A percentile compares a stretch with the other conserved stretches of the same genome.
Conservation (phyloP, 2,888 invertebrate genomes). For the Atethmia centrago region DNA sequence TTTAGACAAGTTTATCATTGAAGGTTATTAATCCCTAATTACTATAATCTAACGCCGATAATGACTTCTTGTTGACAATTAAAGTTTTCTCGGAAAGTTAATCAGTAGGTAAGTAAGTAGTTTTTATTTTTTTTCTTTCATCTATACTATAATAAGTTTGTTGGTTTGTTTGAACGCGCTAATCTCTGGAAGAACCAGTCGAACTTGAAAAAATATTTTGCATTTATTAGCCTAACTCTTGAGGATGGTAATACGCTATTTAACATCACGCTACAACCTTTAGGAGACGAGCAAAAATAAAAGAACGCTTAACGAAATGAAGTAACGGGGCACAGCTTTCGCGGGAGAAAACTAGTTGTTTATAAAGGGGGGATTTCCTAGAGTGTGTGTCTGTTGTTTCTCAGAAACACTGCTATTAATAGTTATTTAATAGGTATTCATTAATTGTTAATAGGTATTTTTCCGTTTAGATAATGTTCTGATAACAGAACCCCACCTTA, state of each 20-base stretch:
- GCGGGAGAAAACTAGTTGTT: not conserved
- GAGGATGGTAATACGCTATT: too few species aligned
- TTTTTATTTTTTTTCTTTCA: too few species aligned
- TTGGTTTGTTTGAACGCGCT: too few species aligned
- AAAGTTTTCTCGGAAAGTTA: conserved; percentile 4
- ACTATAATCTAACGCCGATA: not conserved
- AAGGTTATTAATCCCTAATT: conserved; percentile 37
- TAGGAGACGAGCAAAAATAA: too few species aligned
- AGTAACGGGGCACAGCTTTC: too few species aligned
- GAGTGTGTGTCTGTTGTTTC: conserved; percentile 4
- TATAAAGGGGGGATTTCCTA: not conserved
- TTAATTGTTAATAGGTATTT: conserved; percentile 36
- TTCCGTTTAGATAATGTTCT: conserved; percentile 20
- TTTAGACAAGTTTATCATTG: not conserved
- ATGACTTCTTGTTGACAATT: conserved; percentile 11
- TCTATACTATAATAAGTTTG: too few species aligned
- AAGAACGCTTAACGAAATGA: too few species aligned
- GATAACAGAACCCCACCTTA: not conserved
- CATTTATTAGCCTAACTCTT: too few species aligned
- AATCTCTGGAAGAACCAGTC: too few species aligned
- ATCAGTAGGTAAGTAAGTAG: not conserved
- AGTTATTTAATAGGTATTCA: too few species aligned
- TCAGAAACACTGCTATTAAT: conserved; percentile 1
- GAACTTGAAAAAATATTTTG: too few species aligned
- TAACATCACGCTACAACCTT: too few species aligned